Base-by-base conservation (phyloP, 2,888 invertebrate species). In the Drosophila paranaensis region DNA sequence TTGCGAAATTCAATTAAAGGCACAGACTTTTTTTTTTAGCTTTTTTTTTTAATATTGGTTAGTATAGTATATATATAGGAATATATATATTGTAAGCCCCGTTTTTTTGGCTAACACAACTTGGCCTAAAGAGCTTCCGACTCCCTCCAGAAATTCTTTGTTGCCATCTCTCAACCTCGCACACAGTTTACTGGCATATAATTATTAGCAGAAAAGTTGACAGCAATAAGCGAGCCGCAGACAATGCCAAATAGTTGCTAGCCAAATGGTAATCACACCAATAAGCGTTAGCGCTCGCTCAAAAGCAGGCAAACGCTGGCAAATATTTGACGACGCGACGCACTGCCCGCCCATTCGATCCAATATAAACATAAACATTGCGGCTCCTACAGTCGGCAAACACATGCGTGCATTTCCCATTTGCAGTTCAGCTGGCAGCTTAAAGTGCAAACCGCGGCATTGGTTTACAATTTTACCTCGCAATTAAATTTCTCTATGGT, bases 391-490 rank as follows among this genome's bases (percentile, higher is more conserved):
- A 56, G 48, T 62, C 51, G 8, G 55, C 81, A 87, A 84, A 81
- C 82, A 81, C 79, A 74, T 67, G 81, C 39, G 81, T 35, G 53
- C 55, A 66, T 30, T 45, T 57, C 72, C 61, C 53, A 35, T 51
- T 53, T 54, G 57, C 75, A 71, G 57, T 61, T 64, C 64, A 55
- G 71, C 51, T 71, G 55, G 55, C 48, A 60, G 86, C 81, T 82
- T 82, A 71, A 82, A 82, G 88, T 77, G 83, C 62, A 55, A 68
- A 57, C 72, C 66, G 50, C 71, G 61, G 50, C 39, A 27, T 46
- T 58, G 58, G 76, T 75, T 82, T 81, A 78, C 84, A 77, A 63
- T 77, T 86, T 80, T 48, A 82, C 65, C 81, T 85, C 83, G 63
- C 82, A 88, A 88, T 82, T 82, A 67, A 88, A 82, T 82, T 86